These are phyloP conservation scores for Teleopsis dalmanni DNA, from an alignment of 1,140 invertebrate genomes.

Conservation along the genomic window DNA sequence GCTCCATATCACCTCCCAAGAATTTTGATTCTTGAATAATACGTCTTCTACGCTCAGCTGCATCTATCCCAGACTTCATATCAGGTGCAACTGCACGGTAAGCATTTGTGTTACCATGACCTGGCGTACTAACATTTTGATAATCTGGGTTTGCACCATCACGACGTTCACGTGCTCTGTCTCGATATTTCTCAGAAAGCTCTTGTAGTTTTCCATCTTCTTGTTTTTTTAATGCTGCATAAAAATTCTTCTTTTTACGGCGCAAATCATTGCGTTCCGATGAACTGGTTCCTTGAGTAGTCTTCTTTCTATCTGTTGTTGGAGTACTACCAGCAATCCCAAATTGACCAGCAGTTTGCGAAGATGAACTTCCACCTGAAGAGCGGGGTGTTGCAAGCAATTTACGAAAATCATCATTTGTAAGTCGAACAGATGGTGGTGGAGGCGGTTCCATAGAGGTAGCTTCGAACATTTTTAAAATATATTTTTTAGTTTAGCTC, in stretches of 20 bases:
- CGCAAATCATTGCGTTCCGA: constrained; percentile 61
- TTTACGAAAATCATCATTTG: constrained; percentile 95
- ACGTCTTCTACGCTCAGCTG: constrained; percentile 88
- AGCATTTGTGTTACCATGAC: constrained; percentile 59
- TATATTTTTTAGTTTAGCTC: no score
- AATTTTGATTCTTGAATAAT: constrained; percentile 99
- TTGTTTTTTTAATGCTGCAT: constrained; percentile 89
- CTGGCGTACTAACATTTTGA: constrained; percentile 67
- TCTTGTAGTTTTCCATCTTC: constrained; percentile 94
- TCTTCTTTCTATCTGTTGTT: constrained; percentile 45
- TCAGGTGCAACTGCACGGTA: constrained; percentile 94
- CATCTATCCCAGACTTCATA: constrained; percentile 85
- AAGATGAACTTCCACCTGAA: constrained; percentile 47
- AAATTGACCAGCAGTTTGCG: constrained; percentile 37
- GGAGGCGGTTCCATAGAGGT: constrained; percentile 31
- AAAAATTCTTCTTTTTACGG: constrained; percentile 83
- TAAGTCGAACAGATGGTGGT: constrained; percentile 65
- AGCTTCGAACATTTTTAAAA: constrained; percentile 32
- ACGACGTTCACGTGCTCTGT: constrained; percentile 86
- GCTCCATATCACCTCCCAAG: constrained; percentile 99
- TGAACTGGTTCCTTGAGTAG: constrained; percentile 45
- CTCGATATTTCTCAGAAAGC: constrained; percentile 89
- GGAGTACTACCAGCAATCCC: constrained; percentile 26
- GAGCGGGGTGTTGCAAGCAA: constrained; percentile 87
- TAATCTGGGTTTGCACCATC: constrained; percentile 80